Evolutionary conservation across 92 coral and sea anemone species (phyloP).

Genomic region (Anthopleura xanthogrammica): DNA sequence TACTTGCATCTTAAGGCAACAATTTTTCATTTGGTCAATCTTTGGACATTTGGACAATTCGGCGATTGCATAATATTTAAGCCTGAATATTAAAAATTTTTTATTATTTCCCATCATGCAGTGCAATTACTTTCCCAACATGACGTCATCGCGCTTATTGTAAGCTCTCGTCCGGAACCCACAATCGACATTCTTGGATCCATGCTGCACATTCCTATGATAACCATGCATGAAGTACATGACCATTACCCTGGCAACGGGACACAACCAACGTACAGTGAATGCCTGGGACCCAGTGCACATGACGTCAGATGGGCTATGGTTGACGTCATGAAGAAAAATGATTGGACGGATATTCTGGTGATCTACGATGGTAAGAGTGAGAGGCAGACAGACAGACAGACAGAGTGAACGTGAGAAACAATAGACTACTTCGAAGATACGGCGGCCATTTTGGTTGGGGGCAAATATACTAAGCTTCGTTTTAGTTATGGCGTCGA

Average conservation of each 20-base stretch:
- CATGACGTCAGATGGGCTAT: conserved; percentile 46
- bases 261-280: conserved; percentile 19
- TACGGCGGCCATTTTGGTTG: no score
- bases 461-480: no score
- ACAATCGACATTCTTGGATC: conserved; percentile 36
- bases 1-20: no score
- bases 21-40: no score
- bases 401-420: not conserved
- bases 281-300: conserved; percentile 43
- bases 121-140: conserved; percentile 27
- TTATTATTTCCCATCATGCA: conserved; percentile 18
- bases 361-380: conserved; percentile 58
- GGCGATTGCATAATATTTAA: not conserved
- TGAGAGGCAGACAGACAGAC: no score
- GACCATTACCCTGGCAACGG: conserved; percentile 7
- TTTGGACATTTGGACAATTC: no score
- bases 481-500: no score
- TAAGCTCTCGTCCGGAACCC: conserved; percentile 36
- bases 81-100: not conserved
- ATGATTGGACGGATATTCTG: conserved; percentile 39
- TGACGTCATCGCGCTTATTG: conserved; percentile 42
- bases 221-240: conserved; percentile 41
- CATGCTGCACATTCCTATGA: conserved; percentile 56
- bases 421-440: no score
- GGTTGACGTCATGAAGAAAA: conserved; percentile 30